phyloP scores from a whole-genome alignment of 1,140 invertebrate genomes.

The Agrypnia vestita region DNA sequence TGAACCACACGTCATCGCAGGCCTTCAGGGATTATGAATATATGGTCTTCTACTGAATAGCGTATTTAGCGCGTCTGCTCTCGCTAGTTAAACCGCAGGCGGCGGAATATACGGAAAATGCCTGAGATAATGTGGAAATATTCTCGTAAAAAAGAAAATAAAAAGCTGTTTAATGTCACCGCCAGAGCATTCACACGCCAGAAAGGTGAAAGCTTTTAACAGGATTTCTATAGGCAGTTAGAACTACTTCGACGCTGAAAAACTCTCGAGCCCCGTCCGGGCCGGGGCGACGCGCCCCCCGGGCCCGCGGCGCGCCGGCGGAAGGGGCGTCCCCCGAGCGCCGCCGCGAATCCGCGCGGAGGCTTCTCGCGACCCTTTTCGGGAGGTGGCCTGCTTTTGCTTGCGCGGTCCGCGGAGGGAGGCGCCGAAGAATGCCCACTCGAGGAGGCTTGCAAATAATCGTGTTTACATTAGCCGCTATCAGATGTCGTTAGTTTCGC shows the following conservation, averaged over 20 bases:
- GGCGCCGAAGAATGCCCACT: slow-evolving; percentile 42
- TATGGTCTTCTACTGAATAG: not conserved
- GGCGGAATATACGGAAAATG: slow-evolving; percentile 30
- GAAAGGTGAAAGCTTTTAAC: slow-evolving; percentile 32
- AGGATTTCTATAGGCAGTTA: slow-evolving; percentile 36
- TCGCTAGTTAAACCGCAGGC: not conserved
- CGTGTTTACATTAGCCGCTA: slow-evolving; percentile 58
- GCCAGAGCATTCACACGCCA: slow-evolving; percentile 34
- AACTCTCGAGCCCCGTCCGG: slow-evolving; percentile 21
- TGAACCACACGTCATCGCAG: no score
- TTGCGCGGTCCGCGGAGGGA: slow-evolving; percentile 28
- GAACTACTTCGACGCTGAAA: slow-evolving; percentile 19
- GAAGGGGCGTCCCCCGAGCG: not conserved
- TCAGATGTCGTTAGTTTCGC: slow-evolving; percentile 56
- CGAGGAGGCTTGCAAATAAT: slow-evolving; percentile 53
- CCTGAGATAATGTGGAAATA: slow-evolving; percentile 19
- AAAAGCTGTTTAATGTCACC: slow-evolving; percentile 36
- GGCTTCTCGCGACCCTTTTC: not conserved
- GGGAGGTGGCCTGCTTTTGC: not conserved
- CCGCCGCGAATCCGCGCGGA: not conserved
- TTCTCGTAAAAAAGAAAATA: slow-evolving; percentile 23
- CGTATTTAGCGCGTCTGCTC: not conserved
- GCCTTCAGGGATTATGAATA: no score
- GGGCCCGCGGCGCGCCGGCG: not conserved
- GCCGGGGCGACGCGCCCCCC: not conserved